Evolutionary conservation across 2,888 invertebrate species (phyloP).

Genomic region (Thalpophila matura): DNA sequence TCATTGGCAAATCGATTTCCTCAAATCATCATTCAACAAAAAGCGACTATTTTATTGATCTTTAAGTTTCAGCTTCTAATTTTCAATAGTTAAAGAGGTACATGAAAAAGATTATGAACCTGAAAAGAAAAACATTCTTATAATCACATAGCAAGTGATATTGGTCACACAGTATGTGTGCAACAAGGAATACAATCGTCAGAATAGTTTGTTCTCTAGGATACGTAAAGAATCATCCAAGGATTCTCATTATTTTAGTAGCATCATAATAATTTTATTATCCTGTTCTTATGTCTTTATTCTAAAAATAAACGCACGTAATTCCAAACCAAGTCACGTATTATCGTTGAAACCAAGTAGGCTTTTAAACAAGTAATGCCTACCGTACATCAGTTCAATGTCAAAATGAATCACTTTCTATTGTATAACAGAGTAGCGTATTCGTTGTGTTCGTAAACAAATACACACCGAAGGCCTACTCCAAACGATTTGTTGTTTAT

Average conservation of each 20-base stretch:
- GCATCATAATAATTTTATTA: not conserved
- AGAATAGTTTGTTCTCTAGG: no score
- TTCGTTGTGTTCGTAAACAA: not conserved
- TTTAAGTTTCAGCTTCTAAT: no score
- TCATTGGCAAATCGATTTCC: no score
- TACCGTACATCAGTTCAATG: conserved; percentile 54
- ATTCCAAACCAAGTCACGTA: conserved; percentile 35
- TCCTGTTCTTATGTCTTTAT: not conserved
- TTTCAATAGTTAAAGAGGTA: no score
- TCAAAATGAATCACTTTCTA: conserved; percentile 66
- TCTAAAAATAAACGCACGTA: conserved; percentile 18
- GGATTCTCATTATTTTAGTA: conserved; percentile 2
- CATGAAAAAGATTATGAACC: no score
- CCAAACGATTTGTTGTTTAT: not conserved
- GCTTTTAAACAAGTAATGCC: conserved; percentile 23
- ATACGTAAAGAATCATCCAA: not conserved
- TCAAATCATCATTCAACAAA: no score
- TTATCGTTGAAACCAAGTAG: conserved; percentile 32
- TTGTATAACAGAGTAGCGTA: conserved; percentile 41
- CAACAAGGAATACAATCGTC: no score
- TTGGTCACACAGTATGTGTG: no score
- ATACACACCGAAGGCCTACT: conserved; percentile 37
- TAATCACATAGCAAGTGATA: no score
- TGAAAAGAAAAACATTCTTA: no score
- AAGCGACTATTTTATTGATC: no score